Evolutionary conservation across 1,140 invertebrate genomes (phyloP), one percentile per base, ranked within the genome.

Genomic region (Bombus waltoni): DNA sequence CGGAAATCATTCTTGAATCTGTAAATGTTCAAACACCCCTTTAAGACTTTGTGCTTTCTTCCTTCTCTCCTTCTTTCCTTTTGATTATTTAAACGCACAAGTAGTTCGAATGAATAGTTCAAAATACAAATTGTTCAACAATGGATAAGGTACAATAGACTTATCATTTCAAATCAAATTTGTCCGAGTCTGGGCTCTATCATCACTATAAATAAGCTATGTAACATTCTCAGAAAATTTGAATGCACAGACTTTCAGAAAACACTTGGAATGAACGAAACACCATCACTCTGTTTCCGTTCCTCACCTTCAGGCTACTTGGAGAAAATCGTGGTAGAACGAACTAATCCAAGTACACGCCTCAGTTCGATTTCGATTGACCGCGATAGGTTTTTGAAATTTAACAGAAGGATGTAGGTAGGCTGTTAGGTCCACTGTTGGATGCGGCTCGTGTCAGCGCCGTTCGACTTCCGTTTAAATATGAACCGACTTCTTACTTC

Each of bases 311-410:
- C 77, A 71, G 72, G 83, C 86, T 93, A 92, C 88, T 93, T 93
- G 91, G 92, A 93, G 88, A 93, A 93, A 93, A 94, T 91, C 89
- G 91, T 92, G 59, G 70, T 59, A 81, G 79, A 88, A 94, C 90
- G 89, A 92, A 93, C 88, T 94, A 93, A 91, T 94, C 92, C 92
- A 92, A 93, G 83, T 85, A 86, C 76, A 77, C 75, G 75, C 65
- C 47, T 47, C 42, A 74, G 74, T 40, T 89, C 66, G 40, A 28
- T 77, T 32, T 65, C 40, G 62, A 65, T 65, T 79, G 71, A 73
- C 44, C 75, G 87, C 47, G 57, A 57, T 53, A 80, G 88, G 65
- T 65, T 84, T 62, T 81, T 70, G 42, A 73, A 87, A 87, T 87
- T 91, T 90, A 87, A 84, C 89, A 75, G 81, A 85, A 77, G 76